Base-by-base conservation (phyloP, 1,140 invertebrate species). In the Aphelinus certus region DNA sequence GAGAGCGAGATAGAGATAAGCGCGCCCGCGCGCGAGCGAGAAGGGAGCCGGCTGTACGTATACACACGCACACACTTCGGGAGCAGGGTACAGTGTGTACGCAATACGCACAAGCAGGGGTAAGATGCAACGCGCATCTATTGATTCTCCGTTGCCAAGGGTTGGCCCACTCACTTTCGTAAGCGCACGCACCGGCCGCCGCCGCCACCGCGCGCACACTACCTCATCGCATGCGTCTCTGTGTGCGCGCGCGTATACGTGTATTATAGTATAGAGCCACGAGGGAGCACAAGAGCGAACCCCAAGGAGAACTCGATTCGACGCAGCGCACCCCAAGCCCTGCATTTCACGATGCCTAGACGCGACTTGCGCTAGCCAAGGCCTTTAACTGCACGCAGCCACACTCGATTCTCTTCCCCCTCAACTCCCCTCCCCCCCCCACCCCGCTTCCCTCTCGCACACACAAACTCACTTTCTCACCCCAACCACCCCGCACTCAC, bases 111-210 rank as follows among this genome's bases (percentile, higher is more conserved):
- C 71, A 55, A 74, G 79, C 81, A 80, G 83, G 81, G 82, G 81
- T 78, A 84, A 85, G 82, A 84, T 85, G 84, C 83, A 84, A 85
- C 82, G 83, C 83, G 83, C 83, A 84, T 85, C 83, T 85, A 85
- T 85, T 85, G 84, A 85, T 85, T 85, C 83, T 79, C 68, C 65
- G 64, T 68, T 69, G 70, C 63, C 70, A 71, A 74, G 72, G 71
- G 71, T 74, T 77, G 71, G 76, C 71, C 70, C 66, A 77, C 76
- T 73, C 70, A 77, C 71, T 77, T 73, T 73, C 71, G 58, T 73
- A 77, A 77, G 71, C 76, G 66, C 66, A 77, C 71, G 71, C 76
- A 77, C 63, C 46, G 2, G 6, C 73, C 57, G 61, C 65, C 62
- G n/a, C 57, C 57, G 43, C 63, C 64, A 60, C 7, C 51, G 9